A percentile compares a stretch with the other conserved stretches of the same genome.
phyloP scores from a whole-genome alignment of 1,140 invertebrate genomes.

The Goniozus legneri region DNA sequence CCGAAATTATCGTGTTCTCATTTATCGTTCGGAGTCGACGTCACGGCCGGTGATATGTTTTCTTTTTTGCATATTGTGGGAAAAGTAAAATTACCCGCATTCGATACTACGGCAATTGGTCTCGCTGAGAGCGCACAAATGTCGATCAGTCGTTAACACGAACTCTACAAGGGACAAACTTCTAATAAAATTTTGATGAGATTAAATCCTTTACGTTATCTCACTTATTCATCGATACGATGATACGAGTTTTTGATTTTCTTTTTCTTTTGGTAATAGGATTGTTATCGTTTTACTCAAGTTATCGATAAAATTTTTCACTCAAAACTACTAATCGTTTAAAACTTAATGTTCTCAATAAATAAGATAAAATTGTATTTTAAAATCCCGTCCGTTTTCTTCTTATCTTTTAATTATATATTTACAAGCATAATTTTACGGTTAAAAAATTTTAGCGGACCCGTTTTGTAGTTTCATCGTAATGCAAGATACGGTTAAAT shows the following conservation, averaged over 20 bases:
- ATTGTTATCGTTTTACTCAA: too few species aligned
- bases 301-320: too few species aligned
- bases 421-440: constrained; percentile 30
- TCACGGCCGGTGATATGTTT: constrained; percentile 31
- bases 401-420: constrained; percentile 14
- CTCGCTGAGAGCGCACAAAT: constrained; percentile 10
- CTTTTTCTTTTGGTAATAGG: constrained; percentile 25
- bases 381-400: background rate
- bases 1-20: constrained; percentile 1
- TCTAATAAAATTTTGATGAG: too few species aligned
- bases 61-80: constrained; percentile 13
- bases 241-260: constrained; percentile 23
- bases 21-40: constrained; percentile 10
- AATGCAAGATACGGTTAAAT: too few species aligned
- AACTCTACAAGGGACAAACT: too few species aligned
- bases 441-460: constrained; percentile 32
- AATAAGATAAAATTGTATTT: background rate
- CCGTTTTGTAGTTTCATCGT: constrained; percentile 23
- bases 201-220: too few species aligned
- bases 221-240: too few species aligned
- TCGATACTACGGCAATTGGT: constrained; percentile 7
- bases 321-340: too few species aligned
- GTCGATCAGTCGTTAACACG: too few species aligned
- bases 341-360: background rate
- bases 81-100: background rate